Base-by-base conservation (phyloP, 2,797 vertebrate genomes). In the Phylloscopus collybita region DNA sequence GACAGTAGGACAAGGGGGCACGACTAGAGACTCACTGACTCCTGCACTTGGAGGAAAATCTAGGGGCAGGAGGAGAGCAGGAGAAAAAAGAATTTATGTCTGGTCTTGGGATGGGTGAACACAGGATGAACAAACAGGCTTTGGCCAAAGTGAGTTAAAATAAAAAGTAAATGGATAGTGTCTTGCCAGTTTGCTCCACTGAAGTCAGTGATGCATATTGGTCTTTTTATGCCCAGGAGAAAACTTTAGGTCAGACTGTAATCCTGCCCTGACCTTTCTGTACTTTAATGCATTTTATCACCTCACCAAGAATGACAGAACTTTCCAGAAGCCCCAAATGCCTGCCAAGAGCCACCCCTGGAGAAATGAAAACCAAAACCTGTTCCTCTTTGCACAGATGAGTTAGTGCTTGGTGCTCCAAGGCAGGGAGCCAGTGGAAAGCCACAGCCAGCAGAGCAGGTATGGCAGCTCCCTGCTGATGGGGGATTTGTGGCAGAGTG, bases 1-100 rank as follows among this genome's bases (percentile, higher is more conserved):
- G 25, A n/a, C 0, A 0, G 59, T 23, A 57, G 80, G 25, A 71
- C 16, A 57, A 36, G n/a, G 11, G 13, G 25, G 25, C 0, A 0
- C 30, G 40, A 86, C 15, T 38, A 42, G 40, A 71, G 29, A 74
- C 16, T 29, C 53, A 34, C 14, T 60, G 44, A 49, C 23, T 11
- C 11, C 22, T 1, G 0, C 1, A 8, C 53, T 79, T 0, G 0
- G 16, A 42, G 13, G 10, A 62, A 61, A 75, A 42, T 38, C 15
- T 32, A 4, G 38, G 32, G 44, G 47, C 61, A 53, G 70, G 9
- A 75, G 16, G 26, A 59, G 6, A 50, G n/a, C 50, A 51, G 19
- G 10, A 82, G 20, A 18, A 90, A 69, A 92, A 84, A 70, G 16
- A 38, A 57, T 3, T 0, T 30, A 14, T 81, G 18, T 66, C 27